A percentile compares a stretch with the other conserved stretches of the same genome.
Conservation (phyloP, 37 sponge, comb jelly and placozoan species). For the Amphimedon queenslandica region DNA sequence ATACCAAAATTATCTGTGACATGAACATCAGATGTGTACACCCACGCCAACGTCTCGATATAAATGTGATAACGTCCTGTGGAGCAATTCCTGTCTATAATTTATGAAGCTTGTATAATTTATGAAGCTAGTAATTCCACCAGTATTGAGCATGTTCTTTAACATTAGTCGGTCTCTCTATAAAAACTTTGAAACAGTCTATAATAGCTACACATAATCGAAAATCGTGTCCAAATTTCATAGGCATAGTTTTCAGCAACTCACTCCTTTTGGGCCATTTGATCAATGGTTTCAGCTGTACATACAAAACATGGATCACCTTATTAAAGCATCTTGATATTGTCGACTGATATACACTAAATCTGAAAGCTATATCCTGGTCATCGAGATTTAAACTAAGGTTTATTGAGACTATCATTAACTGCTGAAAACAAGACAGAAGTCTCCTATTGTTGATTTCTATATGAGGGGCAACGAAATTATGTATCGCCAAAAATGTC, state of each 20-base stretch:
- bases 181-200: constrained; percentile 38
- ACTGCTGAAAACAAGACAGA: constrained; percentile 29
- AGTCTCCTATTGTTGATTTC: background rate
- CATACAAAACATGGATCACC: constrained; percentile 31
- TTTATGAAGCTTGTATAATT: constrained; percentile 27
- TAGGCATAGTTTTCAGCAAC: constrained; percentile 19
- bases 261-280: constrained; percentile 35
- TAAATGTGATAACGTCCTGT: constrained; percentile 24
- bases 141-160: constrained; percentile 20
- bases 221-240: background rate
- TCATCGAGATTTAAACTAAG: constrained; percentile 26
- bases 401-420: constrained; percentile 27
- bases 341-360: constrained; percentile 10
- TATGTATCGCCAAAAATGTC: constrained; percentile 4
- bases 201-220: constrained; percentile 5
- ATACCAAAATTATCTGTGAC: constrained; percentile 35
- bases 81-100: constrained; percentile 29
- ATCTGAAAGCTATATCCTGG: constrained; percentile 16
- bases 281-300: constrained; percentile 1
- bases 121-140: constrained; percentile 34
- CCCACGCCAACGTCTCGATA: constrained; percentile 34
- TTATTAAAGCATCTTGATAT: constrained; percentile 20
- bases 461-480: constrained; percentile 1
- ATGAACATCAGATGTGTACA: constrained; percentile 25
- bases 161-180: constrained; percentile 25